phyloP scores from a whole-genome alignment of 2,888 invertebrate species.

The Glyphotaelius pellucidus region DNA sequence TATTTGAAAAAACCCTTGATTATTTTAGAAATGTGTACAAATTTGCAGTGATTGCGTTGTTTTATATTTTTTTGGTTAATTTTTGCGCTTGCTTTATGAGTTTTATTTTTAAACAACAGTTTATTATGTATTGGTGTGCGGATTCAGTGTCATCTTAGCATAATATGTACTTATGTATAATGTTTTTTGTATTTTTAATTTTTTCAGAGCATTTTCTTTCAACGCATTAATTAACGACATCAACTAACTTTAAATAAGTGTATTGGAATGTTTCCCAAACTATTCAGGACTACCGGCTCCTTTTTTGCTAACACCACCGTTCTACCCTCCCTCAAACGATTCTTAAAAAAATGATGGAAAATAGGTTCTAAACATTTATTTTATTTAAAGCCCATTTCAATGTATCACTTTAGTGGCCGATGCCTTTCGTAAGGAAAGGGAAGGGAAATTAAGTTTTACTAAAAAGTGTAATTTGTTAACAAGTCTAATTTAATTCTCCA shows the following conservation, averaged over 20 bases:
- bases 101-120: not conserved
- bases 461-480: too few relatives aligned
- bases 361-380: not conserved
- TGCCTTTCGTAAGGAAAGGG: too few relatives aligned
- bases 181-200: not conserved
- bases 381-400: too few relatives aligned
- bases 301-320: not conserved
- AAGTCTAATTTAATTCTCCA: too few relatives aligned
- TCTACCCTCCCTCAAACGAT: not conserved
- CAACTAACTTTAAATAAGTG: not conserved
- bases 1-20: conserved; percentile 7
- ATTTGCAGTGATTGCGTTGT: not conserved
- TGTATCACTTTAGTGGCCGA: too few relatives aligned
- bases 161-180: not conserved
- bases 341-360: too few relatives aligned
- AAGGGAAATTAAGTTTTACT: too few relatives aligned
- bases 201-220: conserved; percentile 3
- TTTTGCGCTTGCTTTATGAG: conserved; percentile 29
- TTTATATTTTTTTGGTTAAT: conserved; percentile 9
- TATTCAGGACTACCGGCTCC: not conserved
- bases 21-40: conserved; percentile 9
- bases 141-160: conserved; percentile 14
- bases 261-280: not conserved
- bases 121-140: conserved; percentile 31
- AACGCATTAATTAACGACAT: not conserved